Percentiles rank a stretch among this genome's conserved stretches.
Evolutionary conservation across 2,888 invertebrate genomes (phyloP).

Genomic region (Silvanus unidentatus): DNA sequence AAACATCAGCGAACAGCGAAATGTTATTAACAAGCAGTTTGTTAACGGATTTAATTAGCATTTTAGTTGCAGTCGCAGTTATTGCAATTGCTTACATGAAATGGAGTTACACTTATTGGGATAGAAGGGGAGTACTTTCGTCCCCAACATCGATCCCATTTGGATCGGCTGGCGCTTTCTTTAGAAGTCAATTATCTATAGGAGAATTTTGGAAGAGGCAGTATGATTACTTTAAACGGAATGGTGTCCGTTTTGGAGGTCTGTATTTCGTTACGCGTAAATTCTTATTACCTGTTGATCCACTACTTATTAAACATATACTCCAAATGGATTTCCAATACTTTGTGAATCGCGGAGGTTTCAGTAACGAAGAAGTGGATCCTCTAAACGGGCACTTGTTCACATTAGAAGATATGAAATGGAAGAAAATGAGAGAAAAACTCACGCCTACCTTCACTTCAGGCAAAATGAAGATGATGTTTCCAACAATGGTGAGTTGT

Average conservation of each 20-base stretch:
- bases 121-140: too few relatives aligned
- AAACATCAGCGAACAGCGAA: too few relatives aligned
- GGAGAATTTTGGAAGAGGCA: too few relatives aligned
- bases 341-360: slow-evolving; percentile 32
- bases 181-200: too few relatives aligned
- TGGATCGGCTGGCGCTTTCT: too few relatives aligned
- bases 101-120: too few relatives aligned
- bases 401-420: slow-evolving; percentile 14
- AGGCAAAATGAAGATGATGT: slow-evolving; percentile 62
- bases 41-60: too few relatives aligned
- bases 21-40: too few relatives aligned
- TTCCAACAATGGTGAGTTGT: slow-evolving; percentile 41
- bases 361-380: slow-evolving; percentile 27
- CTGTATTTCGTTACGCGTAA: slow-evolving; percentile 40
- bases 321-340: slow-evolving; percentile 34
- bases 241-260: slow-evolving; percentile 24
- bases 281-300: slow-evolving; percentile 27
- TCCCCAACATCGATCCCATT: too few relatives aligned
- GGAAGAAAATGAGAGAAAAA: slow-evolving; percentile 4
- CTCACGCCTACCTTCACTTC: slow-evolving; percentile 45
- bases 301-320: slow-evolving; percentile 32
- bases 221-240: slow-evolving; percentile 15
- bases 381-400: slow-evolving; percentile 26
- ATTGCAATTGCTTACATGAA: too few relatives aligned
- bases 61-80: too few relatives aligned